Conservation (phyloP, 1,140 invertebrate genomes). For the Aphelinus certus region DNA sequence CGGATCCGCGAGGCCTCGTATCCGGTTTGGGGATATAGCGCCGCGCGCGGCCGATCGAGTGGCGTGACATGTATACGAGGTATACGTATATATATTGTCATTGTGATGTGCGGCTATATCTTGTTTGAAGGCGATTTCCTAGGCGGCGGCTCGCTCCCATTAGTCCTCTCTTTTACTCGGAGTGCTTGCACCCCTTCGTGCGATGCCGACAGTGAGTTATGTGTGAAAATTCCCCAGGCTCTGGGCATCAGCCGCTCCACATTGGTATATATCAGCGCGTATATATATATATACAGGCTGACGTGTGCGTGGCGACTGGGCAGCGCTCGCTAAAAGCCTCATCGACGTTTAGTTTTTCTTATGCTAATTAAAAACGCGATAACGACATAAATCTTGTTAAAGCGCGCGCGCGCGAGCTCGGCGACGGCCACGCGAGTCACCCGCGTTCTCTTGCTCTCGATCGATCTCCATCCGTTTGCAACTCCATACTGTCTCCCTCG, state of each 20-base stretch:
- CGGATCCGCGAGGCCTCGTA: too few relatives aligned
- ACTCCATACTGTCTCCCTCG: too few relatives aligned
- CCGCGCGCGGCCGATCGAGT: too few relatives aligned
- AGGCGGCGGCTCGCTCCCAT: background rate
- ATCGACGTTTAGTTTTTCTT: slow-evolving; percentile 38
- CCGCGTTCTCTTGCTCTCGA: background rate
- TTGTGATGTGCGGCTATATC: too few relatives aligned
- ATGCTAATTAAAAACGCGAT: slow-evolving; percentile 39
- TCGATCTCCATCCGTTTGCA: background rate
- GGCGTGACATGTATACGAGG: too few relatives aligned
- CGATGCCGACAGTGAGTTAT: slow-evolving; percentile 34
- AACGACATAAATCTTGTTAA: slow-evolving; percentile 31
- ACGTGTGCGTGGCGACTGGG: background rate
- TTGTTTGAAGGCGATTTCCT: too few relatives aligned
- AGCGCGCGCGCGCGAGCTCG: background rate
- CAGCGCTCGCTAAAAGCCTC: slow-evolving; percentile 7
- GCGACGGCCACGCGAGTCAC: background rate
- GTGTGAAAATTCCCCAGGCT: slow-evolving; percentile 37
- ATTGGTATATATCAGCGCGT: background rate
- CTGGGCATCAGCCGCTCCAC: background rate
- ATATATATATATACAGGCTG: background rate
- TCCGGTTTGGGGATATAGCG: too few relatives aligned
- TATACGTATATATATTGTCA: too few relatives aligned
- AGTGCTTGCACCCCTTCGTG: slow-evolving; percentile 28
- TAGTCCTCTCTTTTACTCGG: background rate